Evolutionary conservation across 2,888 invertebrate genomes (phyloP).

Genomic region (Cephus pulcher): DNA sequence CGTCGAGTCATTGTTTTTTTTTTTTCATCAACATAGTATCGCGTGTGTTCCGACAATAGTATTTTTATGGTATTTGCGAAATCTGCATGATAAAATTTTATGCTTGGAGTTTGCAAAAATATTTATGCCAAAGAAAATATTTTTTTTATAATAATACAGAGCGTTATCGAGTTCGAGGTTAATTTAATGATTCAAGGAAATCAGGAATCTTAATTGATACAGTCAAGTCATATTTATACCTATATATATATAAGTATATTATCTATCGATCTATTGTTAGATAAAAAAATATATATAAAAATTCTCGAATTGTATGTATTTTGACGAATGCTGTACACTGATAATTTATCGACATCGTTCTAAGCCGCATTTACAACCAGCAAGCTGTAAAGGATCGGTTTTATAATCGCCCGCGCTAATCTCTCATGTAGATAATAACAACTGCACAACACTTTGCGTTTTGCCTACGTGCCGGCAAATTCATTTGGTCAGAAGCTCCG

Average conservation of each 20-base stretch:
- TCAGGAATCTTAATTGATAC: neutral
- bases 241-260: neutral
- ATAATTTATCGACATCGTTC: slow-evolving; percentile 1
- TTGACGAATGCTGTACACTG: neutral
- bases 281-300: neutral
- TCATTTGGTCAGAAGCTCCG: slow-evolving; percentile 40
- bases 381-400: slow-evolving; percentile 26
- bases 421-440: slow-evolving; percentile 44
- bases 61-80: neutral
- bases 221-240: neutral
- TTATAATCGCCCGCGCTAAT: slow-evolving; percentile 35
- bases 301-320: neutral
- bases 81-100: neutral
- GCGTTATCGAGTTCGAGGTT: neutral
- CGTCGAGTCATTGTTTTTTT: neutral
- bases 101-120: neutral
- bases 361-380: slow-evolving; percentile 2
- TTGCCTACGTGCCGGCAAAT: slow-evolving; percentile 33
- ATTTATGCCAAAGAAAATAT: neutral
- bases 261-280: no score
- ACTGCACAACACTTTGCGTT: slow-evolving; percentile 40
- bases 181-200: neutral
- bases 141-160: neutral
- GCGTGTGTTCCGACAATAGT: neutral
- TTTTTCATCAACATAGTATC: neutral